Evolutionary conservation across 2,797 vertebrate species (phyloP).

Genomic region (Spinus pinus): DNA sequence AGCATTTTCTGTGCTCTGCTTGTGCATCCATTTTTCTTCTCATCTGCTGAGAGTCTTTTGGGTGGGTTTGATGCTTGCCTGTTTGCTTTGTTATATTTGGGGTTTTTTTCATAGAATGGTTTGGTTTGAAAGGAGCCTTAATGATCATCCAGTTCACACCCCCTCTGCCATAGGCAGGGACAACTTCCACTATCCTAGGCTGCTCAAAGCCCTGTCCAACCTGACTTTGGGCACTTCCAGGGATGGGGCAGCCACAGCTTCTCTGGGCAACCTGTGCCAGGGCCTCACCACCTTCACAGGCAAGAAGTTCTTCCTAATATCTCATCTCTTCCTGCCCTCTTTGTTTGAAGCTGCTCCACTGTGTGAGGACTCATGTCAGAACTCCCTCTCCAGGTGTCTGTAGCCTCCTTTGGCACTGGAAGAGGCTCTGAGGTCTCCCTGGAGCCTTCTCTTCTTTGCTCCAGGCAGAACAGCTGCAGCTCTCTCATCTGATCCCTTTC

Average conservation of each 20-base stretch:
- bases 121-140: not conserved
- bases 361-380: not conserved
- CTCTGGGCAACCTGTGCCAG: not conserved
- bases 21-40: not conserved
- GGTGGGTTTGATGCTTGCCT: not conserved
- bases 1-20: not conserved
- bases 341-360: not conserved
- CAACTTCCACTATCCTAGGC: not conserved
- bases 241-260: not conserved
- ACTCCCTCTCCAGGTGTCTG: not conserved
- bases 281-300: not conserved
- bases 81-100: not conserved
- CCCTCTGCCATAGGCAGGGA: no score
- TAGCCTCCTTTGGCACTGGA: not conserved
- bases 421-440: not conserved
- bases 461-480: not conserved
- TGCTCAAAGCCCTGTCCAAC: not conserved
- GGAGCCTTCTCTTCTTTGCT: not conserved
- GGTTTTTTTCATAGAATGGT: fast-evolving
- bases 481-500: not conserved
- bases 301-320: not conserved
- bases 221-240: not conserved
- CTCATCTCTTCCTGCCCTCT: not conserved
- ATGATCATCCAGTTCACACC: not conserved
- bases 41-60: not conserved